These are phyloP conservation scores for Anagrus nilaparvatae DNA, from an alignment of 1,140 invertebrate species.

Conservation along the genomic window DNA sequence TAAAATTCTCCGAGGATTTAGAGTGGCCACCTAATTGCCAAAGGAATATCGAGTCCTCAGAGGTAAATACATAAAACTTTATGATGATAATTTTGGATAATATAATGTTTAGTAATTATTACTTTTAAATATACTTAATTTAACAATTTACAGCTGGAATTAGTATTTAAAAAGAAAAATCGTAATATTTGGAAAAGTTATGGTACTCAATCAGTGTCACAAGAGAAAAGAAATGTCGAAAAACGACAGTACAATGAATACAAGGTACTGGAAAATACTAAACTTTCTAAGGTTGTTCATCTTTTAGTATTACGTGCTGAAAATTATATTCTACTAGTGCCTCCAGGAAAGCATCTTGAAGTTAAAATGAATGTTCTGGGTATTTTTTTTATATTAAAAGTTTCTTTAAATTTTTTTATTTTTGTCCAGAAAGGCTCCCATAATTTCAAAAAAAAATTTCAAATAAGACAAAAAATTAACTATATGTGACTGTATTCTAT, in stretches of 20 bases:
- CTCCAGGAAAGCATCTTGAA: slow-evolving; percentile 33
- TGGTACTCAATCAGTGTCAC: slow-evolving; percentile 21
- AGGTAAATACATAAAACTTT: slow-evolving; percentile 25
- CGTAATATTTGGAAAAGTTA: slow-evolving; percentile 31
- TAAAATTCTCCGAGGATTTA: slow-evolving; percentile 27
- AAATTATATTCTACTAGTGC: slow-evolving; percentile 33
- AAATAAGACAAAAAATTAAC: no score
- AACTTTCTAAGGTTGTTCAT: slow-evolving; percentile 31
- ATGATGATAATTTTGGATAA: no score
- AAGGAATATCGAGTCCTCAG: slow-evolving; percentile 25
- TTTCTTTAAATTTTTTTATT: no score
- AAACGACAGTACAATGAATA: slow-evolving; percentile 37
- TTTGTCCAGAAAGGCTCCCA: no score
- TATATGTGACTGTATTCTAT: no score
- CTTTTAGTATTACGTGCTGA: slow-evolving; percentile 30
- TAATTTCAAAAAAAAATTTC: no score
- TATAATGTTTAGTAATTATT: no score
- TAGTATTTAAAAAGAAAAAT: slow-evolving; percentile 29
- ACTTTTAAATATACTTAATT: no score
- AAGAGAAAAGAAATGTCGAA: slow-evolving; percentile 2
- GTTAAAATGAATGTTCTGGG: slow-evolving; percentile 33
- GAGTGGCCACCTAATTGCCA: slow-evolving; percentile 35
- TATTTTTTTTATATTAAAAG: no score
- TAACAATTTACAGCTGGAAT: slow-evolving; percentile 32
- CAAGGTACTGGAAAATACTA: slow-evolving; percentile 31